Evolutionary conservation across 2,113 vertebrate species (phyloP), one percentile per base, ranked within the genome.

Genomic region (Crotophaga sulcirostris): DNA sequence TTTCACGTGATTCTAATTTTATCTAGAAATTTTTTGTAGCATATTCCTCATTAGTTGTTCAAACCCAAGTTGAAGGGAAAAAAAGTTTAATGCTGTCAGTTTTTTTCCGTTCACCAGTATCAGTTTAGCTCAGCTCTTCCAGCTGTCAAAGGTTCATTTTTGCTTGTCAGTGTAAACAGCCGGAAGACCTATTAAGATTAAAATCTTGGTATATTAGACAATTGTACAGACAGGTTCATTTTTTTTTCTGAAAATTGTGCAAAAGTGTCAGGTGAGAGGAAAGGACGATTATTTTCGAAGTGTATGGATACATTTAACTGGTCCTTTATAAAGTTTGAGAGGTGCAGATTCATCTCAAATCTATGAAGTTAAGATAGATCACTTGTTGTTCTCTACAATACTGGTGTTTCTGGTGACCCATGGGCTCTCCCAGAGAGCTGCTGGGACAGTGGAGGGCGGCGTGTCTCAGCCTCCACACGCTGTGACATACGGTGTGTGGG

Each of bases 401-500:
- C 29, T 49, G 56, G 29, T 31, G 29, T 82, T 91, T 78, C 29
- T 87, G 58, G 69, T 87, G 86, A 62, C 84, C 88, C 3, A 9
- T 40, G 62, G 64, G 67, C 52, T 56, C 67, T 94, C 69, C 80
- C 49, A 16, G 56, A n/a, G 36, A 25, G 91, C 69, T 78, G 60
- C 80, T 78, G 89, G 89, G 87, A 78, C 84, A 81, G 73, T 1
- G 58, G 54, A 84, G 89, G 73, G 69, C 0, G 69, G 66, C 5
- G 1, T 8, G 31, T 45, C 90, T 89, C 89, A 95, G 89, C 89
- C 93, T 92, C 93, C 93, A 28, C 76, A 18, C 9, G 0, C 15
- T 3, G 74, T 1, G 31, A 63, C 87, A 94, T 92, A 95, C 70
- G 84, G 89, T 87, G 91, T 89, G 84, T 95, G 94, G 94, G 94